These are phyloP conservation scores for Nowickia ferox DNA, from an alignment of 2,888 invertebrate species.

Conservation along the genomic window DNA sequence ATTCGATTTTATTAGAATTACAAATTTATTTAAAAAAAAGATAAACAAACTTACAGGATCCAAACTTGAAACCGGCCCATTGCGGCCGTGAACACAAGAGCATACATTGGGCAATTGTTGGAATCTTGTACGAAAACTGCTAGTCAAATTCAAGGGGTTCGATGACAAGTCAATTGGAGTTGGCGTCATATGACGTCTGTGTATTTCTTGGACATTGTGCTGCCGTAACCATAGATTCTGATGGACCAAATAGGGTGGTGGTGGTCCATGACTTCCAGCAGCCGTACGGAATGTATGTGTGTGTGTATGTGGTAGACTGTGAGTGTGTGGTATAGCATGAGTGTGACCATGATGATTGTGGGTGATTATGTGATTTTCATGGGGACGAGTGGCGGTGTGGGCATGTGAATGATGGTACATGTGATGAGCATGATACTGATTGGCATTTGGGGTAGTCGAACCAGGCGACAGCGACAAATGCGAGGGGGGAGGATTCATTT, in stretches of 20 bases:
- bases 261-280: conserved; percentile 75
- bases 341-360: conserved; percentile 68
- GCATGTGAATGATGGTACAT: conserved; percentile 68
- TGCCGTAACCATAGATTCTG: conserved; percentile 90
- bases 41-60: conserved; percentile 78
- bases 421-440: conserved; percentile 67
- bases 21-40: too few species aligned
- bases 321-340: conserved; percentile 76
- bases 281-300: conserved; percentile 66
- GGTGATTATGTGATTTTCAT: conserved; percentile 64
- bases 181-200: conserved; percentile 84
- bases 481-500: conserved; percentile 57
- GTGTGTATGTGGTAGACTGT: conserved; percentile 66
- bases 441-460: conserved; percentile 60
- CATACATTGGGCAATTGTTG: conserved; percentile 79
- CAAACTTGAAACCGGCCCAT: conserved; percentile 81
- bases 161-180: conserved; percentile 83
- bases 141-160: conserved; percentile 80
- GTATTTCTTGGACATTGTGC: conserved; percentile 86
- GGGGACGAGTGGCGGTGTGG: conserved; percentile 59
- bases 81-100: conserved; percentile 81
- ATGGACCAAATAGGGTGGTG: conserved; percentile 89
- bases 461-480: conserved; percentile 64
- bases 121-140: conserved; percentile 79
- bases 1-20: too few species aligned